phyloP scores from a whole-genome alignment of 1,140 invertebrate species.

The Penaeus japonicus region DNA sequence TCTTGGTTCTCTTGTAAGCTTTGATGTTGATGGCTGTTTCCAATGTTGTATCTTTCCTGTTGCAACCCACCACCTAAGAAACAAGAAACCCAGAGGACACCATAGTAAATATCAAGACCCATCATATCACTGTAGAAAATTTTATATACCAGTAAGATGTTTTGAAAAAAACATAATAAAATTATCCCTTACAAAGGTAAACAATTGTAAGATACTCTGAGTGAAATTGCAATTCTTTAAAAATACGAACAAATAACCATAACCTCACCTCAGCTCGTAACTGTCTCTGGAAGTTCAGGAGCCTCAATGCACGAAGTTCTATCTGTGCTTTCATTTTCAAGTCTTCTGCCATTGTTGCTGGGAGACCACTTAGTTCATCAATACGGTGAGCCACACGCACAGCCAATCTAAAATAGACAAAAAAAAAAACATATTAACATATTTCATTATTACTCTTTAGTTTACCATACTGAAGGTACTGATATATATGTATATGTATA shows the following conservation, averaged over 20 bases:
- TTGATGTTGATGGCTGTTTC: conserved; percentile 97
- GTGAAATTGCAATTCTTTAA: conserved; percentile 63
- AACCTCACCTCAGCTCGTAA: conserved; percentile 74
- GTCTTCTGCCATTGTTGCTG: conserved; percentile 91
- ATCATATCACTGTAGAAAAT: too few species aligned
- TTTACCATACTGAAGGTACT: too few species aligned
- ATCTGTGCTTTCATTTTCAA: conserved; percentile 91
- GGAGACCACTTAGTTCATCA: conserved; percentile 81
- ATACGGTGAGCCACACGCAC: conserved; percentile 85
- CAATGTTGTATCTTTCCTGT: conserved; percentile 90
- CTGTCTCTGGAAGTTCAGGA: conserved; percentile 95
- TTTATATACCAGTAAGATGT: too few species aligned
- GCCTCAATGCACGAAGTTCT: conserved; percentile 88
- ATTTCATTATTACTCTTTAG: not conserved
- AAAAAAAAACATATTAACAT: conserved; percentile 10
- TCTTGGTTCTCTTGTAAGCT: conserved; percentile 94
- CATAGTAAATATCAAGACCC: not conserved
- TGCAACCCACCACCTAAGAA: conserved; percentile 80
- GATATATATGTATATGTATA: too few species aligned
- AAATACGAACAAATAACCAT: not conserved
- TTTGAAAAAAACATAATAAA: too few species aligned
- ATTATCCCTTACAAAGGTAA: not conserved
- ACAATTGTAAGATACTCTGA: not conserved
- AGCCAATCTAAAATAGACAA: conserved; percentile 71
- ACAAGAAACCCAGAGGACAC: conserved; percentile 8